Evolutionary conservation across 2,888 invertebrate genomes (phyloP).

Genomic region (Ophion ventricosus): DNA sequence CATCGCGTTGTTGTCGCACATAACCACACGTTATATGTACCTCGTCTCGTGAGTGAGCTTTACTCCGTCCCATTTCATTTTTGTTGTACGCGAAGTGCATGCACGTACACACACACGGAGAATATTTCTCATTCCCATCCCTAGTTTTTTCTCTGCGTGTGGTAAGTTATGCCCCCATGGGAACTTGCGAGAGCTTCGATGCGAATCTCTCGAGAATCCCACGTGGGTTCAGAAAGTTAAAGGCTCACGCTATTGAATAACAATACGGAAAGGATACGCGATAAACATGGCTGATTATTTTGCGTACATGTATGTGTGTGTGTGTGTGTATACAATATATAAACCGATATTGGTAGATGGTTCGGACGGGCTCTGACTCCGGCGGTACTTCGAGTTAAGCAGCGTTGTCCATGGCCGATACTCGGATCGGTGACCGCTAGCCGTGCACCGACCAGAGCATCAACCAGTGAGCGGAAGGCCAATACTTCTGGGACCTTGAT

Average conservation of each 20-base stretch:
- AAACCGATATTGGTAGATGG: neutral
- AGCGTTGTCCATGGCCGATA: too few relatives aligned
- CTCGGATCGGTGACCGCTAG: too few relatives aligned
- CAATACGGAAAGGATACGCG: constrained; percentile 1
- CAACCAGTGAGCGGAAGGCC: too few relatives aligned
- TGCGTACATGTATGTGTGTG: too few relatives aligned
- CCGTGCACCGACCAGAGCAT: too few relatives aligned
- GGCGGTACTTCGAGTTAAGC: too few relatives aligned
- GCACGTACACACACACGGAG: neutral
- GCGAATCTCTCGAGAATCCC: constrained; percentile 36
- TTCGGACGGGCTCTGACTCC: too few relatives aligned
- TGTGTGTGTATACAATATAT: neutral
- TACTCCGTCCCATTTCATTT: constrained; percentile 34
- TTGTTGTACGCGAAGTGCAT: neutral
- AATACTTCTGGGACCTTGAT: too few relatives aligned
- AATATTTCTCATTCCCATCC: constrained; percentile 7
- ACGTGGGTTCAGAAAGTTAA: constrained; percentile 48
- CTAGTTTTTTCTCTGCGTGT: constrained; percentile 15
- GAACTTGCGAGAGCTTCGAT: constrained; percentile 21
- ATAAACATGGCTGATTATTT: neutral
- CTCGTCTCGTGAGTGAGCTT: constrained; percentile 4
- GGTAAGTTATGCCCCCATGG: constrained; percentile 15
- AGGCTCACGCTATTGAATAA: constrained; percentile 11
- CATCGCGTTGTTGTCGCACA: neutral
- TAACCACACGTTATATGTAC: constrained; percentile 28